phyloP scores from a whole-genome alignment of 2,797 vertebrate genomes.

The Mus minutoides region DNA sequence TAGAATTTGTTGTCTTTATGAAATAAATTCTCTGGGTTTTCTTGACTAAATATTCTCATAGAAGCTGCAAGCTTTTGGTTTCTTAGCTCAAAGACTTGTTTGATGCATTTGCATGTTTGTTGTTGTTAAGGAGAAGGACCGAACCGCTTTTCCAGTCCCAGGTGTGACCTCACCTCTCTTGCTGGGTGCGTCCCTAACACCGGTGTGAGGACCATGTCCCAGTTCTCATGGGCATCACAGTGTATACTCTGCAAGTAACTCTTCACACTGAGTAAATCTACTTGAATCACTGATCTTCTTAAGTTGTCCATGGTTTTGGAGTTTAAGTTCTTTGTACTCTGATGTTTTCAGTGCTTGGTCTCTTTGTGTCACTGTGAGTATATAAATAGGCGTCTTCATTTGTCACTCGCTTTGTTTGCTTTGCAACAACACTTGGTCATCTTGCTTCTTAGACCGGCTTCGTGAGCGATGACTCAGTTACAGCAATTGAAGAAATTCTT shows the following conservation, averaged over 20 bases:
- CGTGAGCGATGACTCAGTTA: slow-evolving; percentile 46
- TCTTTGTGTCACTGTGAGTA: background rate
- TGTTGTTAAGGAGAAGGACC: background rate
- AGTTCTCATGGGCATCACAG: background rate
- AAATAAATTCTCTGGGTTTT: background rate
- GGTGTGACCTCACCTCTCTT: background rate
- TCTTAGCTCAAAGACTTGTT: background rate
- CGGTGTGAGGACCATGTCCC: background rate
- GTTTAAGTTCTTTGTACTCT: slow-evolving; percentile 40
- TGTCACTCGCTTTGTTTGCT: slow-evolving; percentile 27
- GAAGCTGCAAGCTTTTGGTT: slow-evolving; percentile 14
- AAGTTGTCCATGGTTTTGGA: slow-evolving; percentile 13
- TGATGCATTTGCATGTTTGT: background rate
- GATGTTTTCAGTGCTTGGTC: background rate
- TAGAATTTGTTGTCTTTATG: background rate
- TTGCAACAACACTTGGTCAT: slow-evolving; percentile 53
- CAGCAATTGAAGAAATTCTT: slow-evolving; percentile 47
- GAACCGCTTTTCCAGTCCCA: background rate
- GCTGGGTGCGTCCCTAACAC: background rate
- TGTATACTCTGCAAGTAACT: slow-evolving; percentile 3
- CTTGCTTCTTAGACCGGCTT: slow-evolving; percentile 58
- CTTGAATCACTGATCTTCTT: slow-evolving; percentile 42
- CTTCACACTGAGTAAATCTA: background rate
- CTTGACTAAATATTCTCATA: background rate
- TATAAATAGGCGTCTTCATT: background rate